phyloP scores from a whole-genome alignment of 2,797 vertebrate genomes.

The Semotilus atromaculatus region DNA sequence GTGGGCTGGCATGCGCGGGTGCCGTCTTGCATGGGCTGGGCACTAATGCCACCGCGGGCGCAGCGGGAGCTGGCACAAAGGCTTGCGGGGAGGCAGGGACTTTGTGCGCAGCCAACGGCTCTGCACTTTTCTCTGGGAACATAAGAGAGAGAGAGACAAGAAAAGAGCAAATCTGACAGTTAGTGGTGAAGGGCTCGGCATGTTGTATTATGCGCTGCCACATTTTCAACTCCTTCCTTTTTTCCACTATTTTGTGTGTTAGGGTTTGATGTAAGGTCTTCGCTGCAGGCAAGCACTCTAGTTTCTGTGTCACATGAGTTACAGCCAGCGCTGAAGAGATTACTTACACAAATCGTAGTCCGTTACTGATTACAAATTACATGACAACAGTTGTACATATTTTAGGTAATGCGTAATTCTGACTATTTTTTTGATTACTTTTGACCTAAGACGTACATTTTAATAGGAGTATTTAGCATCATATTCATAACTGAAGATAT shows the following conservation, averaged over 20 bases:
- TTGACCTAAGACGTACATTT: not conserved
- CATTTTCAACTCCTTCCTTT: constrained; percentile 1
- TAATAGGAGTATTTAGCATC: not conserved
- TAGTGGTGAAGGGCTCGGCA: constrained; percentile 15
- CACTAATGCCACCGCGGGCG: not conserved
- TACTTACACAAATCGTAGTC: not conserved
- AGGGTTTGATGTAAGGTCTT: constrained; percentile 11
- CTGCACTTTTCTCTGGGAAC: constrained; percentile 59
- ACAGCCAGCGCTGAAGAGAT: not conserved
- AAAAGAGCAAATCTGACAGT: constrained; percentile 47
- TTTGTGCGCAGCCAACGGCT: constrained; percentile 27
- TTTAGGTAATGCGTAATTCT: not conserved
- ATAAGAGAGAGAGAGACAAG: constrained; percentile 47
- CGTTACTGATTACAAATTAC: not conserved
- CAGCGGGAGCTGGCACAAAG: constrained; percentile 46
- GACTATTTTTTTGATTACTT: not conserved
- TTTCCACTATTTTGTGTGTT: not conserved
- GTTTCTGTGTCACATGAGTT: constrained; percentile 25
- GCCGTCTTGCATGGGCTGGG: constrained; percentile 63
- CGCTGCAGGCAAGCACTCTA: constrained; percentile 3
- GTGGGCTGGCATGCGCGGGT: constrained; percentile 75
- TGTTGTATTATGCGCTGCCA: constrained; percentile 19
- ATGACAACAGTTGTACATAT: not conserved
- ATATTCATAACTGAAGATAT: too few relatives aligned
- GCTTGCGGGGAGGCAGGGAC: constrained; percentile 46